These are phyloP conservation scores for Antennarius striatus DNA, from an alignment of 2,113 vertebrate genomes.

Conservation along the genomic window DNA sequence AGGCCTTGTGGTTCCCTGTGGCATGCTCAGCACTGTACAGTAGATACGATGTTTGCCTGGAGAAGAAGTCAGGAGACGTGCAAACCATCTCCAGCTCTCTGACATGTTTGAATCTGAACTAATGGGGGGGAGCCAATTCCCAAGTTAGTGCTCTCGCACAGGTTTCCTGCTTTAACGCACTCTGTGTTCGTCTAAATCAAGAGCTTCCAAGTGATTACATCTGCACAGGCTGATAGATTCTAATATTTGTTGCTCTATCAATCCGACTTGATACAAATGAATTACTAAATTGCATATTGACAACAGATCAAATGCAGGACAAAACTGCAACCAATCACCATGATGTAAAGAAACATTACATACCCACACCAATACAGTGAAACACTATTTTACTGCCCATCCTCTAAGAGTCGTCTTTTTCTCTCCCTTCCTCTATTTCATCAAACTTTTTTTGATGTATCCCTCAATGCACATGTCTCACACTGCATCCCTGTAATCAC, in stretches of 20 bases:
- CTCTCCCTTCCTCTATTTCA: background rate
- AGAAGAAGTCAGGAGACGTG: slow-evolving; percentile 57
- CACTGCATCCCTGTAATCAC: no score
- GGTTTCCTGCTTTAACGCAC: slow-evolving; percentile 61
- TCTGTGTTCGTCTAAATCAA: background rate
- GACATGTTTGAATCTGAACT: slow-evolving; percentile 71
- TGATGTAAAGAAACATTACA: background rate
- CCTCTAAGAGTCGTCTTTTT: background rate
- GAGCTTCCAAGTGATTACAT: slow-evolving; percentile 28
- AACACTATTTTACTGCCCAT: no score
- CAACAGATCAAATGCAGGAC: background rate
- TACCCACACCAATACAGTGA: background rate
- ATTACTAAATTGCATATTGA: background rate
- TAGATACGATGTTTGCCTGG: slow-evolving; percentile 43
- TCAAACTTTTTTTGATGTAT: background rate
- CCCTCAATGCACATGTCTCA: no score
- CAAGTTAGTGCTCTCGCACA: slow-evolving; percentile 51
- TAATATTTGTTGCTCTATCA: background rate
- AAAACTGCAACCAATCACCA: background rate
- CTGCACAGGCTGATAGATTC: background rate
- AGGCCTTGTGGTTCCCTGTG: slow-evolving; percentile 32
- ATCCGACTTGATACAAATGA: background rate
- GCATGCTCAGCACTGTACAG: slow-evolving; percentile 33
- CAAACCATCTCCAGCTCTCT: slow-evolving; percentile 64
- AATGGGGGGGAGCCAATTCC: slow-evolving; percentile 65